phyloP scores from a whole-genome alignment of 2,113 vertebrate genomes.

The Lagopus muta region DNA sequence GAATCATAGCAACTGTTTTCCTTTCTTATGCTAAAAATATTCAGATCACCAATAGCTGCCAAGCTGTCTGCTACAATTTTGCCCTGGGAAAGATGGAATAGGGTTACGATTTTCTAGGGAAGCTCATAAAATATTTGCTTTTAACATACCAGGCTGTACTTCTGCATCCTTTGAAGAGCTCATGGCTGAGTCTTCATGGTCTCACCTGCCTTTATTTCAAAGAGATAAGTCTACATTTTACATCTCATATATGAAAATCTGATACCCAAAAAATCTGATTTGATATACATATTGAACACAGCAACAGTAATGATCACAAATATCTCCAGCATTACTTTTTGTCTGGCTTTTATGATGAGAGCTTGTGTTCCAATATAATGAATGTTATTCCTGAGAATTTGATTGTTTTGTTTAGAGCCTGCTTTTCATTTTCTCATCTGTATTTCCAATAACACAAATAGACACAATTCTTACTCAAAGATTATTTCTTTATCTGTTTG shows the following conservation, averaged over 20 bases:
- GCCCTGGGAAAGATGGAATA: not conserved
- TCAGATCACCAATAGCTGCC: not conserved
- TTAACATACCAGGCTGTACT: not conserved
- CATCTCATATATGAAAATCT: not conserved
- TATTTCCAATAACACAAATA: not conserved
- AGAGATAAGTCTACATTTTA: not conserved
- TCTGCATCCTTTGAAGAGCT: not conserved
- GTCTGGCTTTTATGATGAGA: not conserved
- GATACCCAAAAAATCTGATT: not conserved
- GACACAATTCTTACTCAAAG: not conserved
- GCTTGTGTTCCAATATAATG: not conserved
- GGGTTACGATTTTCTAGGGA: not conserved
- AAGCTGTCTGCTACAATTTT: not conserved
- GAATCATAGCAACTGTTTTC: not conserved
- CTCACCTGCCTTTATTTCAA: not conserved
- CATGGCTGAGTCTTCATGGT: not conserved
- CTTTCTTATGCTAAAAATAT: not conserved
- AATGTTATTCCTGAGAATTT: not conserved
- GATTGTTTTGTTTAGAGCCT: not conserved
- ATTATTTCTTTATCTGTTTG: not conserved
- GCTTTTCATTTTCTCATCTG: not conserved
- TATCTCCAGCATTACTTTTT: not conserved
- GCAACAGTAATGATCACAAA: fast-evolving
- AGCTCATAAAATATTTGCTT: not conserved
- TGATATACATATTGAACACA: not conserved